Conservation (phyloP, 2,113 vertebrate species). For the Lanius ludovicianus region DNA sequence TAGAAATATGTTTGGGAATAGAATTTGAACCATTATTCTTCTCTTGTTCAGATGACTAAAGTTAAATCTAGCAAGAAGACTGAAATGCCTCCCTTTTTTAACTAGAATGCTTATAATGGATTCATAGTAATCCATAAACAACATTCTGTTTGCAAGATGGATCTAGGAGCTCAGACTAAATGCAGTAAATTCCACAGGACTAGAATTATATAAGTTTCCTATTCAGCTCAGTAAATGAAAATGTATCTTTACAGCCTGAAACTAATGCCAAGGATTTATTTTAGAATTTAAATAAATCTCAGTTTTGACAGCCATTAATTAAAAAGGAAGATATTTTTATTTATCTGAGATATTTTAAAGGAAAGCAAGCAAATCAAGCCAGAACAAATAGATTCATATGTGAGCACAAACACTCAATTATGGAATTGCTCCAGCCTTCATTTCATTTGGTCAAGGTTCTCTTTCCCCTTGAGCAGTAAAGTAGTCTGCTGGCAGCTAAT, state of each 20-base stretch:
- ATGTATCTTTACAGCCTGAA: not conserved
- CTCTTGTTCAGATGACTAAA: not conserved
- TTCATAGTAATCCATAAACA: not conserved
- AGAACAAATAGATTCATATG: slow-evolving; percentile 24
- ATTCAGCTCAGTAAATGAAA: not conserved
- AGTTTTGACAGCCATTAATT: not conserved
- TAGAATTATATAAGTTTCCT: not conserved
- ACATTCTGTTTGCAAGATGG: not conserved
- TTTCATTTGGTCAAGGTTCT: slow-evolving; percentile 37
- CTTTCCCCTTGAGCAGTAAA: not conserved
- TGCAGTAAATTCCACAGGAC: not conserved
- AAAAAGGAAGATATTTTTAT: not conserved
- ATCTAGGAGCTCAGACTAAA: not conserved
- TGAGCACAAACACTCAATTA: not conserved
- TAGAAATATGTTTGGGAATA: not conserved
- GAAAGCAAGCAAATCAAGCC: not conserved
- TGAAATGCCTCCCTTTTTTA: not conserved
- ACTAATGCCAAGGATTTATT: not conserved
- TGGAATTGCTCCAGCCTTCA: not conserved
- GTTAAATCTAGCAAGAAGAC: not conserved
- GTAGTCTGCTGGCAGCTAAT: slow-evolving; percentile 16
- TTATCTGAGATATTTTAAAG: not conserved
- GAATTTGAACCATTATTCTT: not conserved
- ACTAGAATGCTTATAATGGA: not conserved
- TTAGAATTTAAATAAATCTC: not conserved